These are phyloP conservation scores for Carcharodon carcharias DNA, from an alignment of 2,797 vertebrate genomes.

Conservation along the genomic window DNA sequence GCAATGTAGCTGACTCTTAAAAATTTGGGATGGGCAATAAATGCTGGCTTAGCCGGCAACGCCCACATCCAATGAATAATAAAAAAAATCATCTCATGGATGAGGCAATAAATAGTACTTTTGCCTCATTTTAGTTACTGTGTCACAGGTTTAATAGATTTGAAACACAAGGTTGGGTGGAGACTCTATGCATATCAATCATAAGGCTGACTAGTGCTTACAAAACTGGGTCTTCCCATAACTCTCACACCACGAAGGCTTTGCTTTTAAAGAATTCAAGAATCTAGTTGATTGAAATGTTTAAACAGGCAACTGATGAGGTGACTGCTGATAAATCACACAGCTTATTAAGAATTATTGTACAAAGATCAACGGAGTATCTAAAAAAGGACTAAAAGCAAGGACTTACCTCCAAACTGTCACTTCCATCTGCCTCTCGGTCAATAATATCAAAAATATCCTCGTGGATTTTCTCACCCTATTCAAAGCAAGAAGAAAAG, in stretches of 20 bases:
- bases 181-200: not conserved
- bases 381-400: not conserved
- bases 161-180: not conserved
- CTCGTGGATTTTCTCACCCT: slow-evolving; percentile 98
- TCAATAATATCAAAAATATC: slow-evolving; percentile 99
- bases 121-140: not conserved
- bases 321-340: not conserved
- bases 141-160: not conserved
- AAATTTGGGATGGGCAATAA: no score
- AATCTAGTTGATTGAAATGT: not conserved
- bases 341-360: not conserved
- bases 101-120: not conserved
- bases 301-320: not conserved
- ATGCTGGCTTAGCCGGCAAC: no score
- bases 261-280: not conserved
- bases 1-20: no score
- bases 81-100: not conserved
- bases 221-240: not conserved
- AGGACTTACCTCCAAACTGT: slow-evolving; percentile 73
- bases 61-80: no score
- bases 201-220: not conserved
- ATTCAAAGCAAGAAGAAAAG: slow-evolving; percentile 3
- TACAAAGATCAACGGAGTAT: not conserved
- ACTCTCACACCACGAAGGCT: not conserved
- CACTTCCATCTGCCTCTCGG: slow-evolving; percentile 90